These are phyloP conservation scores for Plusia festucae DNA, from an alignment of 2,888 invertebrate genomes.

Conservation along the genomic window DNA sequence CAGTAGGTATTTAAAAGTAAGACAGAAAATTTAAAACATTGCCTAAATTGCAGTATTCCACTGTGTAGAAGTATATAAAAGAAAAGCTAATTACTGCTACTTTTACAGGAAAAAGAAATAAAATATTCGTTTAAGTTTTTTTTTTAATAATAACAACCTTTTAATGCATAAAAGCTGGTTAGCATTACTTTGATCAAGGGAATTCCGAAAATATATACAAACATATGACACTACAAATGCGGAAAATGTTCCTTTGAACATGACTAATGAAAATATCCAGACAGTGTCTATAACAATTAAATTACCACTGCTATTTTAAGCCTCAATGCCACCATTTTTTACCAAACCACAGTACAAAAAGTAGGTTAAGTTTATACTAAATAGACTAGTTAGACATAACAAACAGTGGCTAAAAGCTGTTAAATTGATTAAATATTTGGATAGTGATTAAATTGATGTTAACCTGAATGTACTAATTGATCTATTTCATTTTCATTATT, in stretches of 20 bases:
- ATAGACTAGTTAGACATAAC: not conserved
- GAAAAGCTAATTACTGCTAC: too few species aligned
- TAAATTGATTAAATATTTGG: slow-evolving; percentile 5
- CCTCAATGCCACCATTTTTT: slow-evolving; percentile 1
- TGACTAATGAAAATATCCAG: slow-evolving; percentile 4
- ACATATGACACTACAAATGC: not conserved
- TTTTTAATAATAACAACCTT: not conserved
- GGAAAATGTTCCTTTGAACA: not conserved
- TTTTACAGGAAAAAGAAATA: too few species aligned
- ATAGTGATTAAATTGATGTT: slow-evolving; percentile 5
- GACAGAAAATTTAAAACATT: too few species aligned
- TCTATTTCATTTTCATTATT: not conserved
- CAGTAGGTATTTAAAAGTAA: too few species aligned
- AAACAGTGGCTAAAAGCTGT: not conserved
- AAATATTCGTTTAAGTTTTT: too few species aligned
- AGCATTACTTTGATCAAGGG: too few species aligned
- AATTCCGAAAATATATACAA: not conserved
- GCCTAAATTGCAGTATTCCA: not conserved
- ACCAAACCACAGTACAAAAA: not conserved
- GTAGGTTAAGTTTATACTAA: slow-evolving; percentile 3
- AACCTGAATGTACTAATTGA: not conserved
- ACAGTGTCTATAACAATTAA: slow-evolving; percentile 4
- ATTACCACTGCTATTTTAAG: not conserved
- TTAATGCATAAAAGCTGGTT: not conserved
- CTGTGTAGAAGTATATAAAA: not conserved